Conservation (phyloP, 2,888 invertebrate genomes). For the Catocala sponsa region DNA sequence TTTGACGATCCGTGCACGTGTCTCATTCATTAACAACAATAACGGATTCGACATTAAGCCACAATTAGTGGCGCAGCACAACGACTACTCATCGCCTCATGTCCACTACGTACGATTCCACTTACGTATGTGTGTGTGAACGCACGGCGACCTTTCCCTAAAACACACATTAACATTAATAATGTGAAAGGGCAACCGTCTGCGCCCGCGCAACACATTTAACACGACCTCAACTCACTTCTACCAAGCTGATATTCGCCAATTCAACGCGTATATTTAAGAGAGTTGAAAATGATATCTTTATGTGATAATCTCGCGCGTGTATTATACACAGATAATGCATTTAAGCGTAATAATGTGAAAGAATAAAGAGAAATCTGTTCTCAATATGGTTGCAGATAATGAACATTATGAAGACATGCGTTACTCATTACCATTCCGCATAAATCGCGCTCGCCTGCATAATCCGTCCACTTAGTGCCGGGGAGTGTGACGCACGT, state of each 20-base stretch:
- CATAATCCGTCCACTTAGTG: conserved; percentile 33
- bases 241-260: neutral
- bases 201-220: conserved; percentile 21
- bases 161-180: conserved; percentile 28
- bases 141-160: conserved; percentile 30
- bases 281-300: neutral
- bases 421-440: conserved; percentile 38
- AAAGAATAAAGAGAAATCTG: conserved; percentile 19
- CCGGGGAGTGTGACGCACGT: conserved; percentile 15
- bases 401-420: conserved; percentile 23
- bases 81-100: too few relatives aligned
- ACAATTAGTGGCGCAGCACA: conserved; percentile 14
- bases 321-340: conserved; percentile 14
- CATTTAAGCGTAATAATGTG: conserved; percentile 20
- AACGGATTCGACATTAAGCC: conserved; percentile 4
- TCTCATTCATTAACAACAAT: conserved; percentile 3
- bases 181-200: conserved; percentile 2
- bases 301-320: neutral
- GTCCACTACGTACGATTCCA: too few relatives aligned
- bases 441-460: conserved; percentile 26
- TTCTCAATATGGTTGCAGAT: conserved; percentile 29
- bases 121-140: neutral
- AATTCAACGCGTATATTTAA: neutral
- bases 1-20: neutral
- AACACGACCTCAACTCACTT: neutral